Evolutionary conservation across 2,797 vertebrate genomes (phyloP).

Genomic region (Mustela erminea): DNA sequence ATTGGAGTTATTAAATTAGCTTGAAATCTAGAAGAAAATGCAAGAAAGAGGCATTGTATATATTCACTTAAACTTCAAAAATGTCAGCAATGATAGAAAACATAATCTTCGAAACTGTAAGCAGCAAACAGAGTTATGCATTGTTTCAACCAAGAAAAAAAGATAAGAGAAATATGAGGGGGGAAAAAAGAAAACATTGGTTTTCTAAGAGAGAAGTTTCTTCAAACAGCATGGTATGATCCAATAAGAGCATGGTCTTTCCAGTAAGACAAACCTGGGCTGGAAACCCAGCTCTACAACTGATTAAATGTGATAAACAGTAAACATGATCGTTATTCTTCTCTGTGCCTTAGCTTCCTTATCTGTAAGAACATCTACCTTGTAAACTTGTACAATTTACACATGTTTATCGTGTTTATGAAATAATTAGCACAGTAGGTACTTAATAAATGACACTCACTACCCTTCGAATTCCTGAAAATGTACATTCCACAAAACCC

Average conservation of each 20-base stretch:
- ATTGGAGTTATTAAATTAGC: background rate
- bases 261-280: background rate
- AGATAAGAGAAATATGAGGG: background rate
- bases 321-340: background rate
- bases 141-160: background rate
- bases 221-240: background rate
- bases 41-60: background rate
- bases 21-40: background rate
- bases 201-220: background rate
- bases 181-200: background rate
- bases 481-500: background rate
- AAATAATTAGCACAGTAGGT: background rate
- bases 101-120: background rate
- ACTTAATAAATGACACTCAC: background rate
- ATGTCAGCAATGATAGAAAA: background rate
- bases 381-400: background rate
- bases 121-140: background rate
- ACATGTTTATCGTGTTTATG: background rate
- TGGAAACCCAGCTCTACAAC: background rate
- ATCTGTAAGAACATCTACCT: background rate
- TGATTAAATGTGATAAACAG: background rate
- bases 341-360: background rate
- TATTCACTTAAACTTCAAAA: background rate
- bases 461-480: background rate
- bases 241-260: background rate